Evolutionary conservation across 2,888 invertebrate species (phyloP).

Genomic region (Oasisia sp.): DNA sequence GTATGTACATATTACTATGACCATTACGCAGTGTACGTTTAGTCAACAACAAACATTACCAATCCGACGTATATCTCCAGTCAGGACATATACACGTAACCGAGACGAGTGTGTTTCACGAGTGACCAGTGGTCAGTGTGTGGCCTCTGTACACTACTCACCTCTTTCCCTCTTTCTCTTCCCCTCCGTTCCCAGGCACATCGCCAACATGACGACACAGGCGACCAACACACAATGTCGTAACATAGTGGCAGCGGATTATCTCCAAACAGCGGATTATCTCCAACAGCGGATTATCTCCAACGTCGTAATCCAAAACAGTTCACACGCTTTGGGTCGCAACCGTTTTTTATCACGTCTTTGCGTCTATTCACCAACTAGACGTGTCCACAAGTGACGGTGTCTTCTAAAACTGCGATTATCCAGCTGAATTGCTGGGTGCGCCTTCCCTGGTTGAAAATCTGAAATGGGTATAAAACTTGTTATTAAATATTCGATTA

Average conservation of each 20-base stretch:
- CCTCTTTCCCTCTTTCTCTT: neutral
- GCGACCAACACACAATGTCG: neutral
- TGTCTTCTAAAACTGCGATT: neutral
- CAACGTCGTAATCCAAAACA: neutral
- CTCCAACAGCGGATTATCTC: neutral
- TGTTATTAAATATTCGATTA: neutral
- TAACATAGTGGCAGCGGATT: neutral
- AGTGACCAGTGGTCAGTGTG: neutral
- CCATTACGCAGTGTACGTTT: no score
- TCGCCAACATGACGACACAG: neutral
- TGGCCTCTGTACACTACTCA: neutral
- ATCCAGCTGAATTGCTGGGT: neutral
- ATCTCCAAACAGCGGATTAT: neutral
- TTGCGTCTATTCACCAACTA: neutral
- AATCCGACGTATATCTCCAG: neutral
- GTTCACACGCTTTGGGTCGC: neutral
- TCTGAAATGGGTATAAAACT: neutral
- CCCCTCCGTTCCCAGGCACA: neutral
- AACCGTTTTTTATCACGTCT: neutral
- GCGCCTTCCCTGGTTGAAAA: neutral
- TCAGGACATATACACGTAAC: no score
- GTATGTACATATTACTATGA: no score
- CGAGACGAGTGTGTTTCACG: neutral
- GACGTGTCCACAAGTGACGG: neutral
- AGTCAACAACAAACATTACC: neutral